Conservation (phyloP, 1,140 invertebrate genomes). For the Heliothis subflexa region DNA sequence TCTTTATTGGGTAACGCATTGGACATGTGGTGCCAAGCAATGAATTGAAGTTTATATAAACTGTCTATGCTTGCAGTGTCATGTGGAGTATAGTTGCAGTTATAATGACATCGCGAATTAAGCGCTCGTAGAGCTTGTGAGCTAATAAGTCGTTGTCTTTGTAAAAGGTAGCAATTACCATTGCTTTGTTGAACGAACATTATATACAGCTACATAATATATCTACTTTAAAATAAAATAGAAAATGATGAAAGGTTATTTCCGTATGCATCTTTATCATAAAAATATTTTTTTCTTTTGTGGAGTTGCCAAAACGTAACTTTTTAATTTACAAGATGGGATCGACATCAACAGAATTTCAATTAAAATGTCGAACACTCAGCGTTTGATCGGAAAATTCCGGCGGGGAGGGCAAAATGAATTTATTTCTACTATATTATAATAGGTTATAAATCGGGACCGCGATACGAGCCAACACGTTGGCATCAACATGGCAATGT, state of each 20-base stretch:
- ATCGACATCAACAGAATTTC: constrained; percentile 53
- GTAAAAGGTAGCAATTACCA: background rate
- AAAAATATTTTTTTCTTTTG: background rate
- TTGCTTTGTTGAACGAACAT: too few species aligned
- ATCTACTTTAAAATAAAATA: too few species aligned
- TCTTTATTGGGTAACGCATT: too few species aligned
- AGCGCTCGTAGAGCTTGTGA: background rate
- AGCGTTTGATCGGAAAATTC: constrained; percentile 46
- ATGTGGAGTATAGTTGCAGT: too few species aligned
- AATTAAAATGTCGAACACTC: constrained; percentile 63
- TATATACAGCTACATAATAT: too few species aligned
- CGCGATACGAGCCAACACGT: constrained; percentile 16
- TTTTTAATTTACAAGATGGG: constrained; percentile 43
- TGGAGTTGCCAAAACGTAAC: constrained; percentile 10
- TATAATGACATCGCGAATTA: background rate
- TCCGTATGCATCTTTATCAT: background rate
- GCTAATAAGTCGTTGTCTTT: background rate
- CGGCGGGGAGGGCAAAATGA: constrained; percentile 28
- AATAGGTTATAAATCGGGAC: constrained; percentile 40
- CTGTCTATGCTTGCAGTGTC: background rate
- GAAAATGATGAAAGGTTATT: background rate
- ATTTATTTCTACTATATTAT: constrained; percentile 40
- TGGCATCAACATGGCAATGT: constrained; percentile 2
- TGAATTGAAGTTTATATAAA: background rate
- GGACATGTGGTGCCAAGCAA: too few species aligned